phyloP scores from a whole-genome alignment of 2,113 vertebrate genomes.

The Hippocampus guttulatus region DNA sequence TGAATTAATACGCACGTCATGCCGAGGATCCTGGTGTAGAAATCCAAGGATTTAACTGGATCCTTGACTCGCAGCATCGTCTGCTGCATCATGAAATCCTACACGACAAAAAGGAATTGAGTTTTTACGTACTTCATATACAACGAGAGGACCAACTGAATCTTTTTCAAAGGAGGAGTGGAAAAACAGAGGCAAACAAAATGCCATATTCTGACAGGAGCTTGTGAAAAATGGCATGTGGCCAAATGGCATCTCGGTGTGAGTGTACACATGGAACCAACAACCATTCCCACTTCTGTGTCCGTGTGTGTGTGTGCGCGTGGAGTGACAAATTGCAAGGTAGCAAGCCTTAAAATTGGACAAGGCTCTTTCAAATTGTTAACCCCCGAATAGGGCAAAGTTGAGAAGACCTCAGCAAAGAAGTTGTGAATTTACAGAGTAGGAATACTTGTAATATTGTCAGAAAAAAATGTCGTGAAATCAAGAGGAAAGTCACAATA shows the following conservation, averaged over 20 bases:
- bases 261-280: background rate
- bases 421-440: too few relatives aligned
- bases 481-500: too few relatives aligned
- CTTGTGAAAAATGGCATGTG: conserved; percentile 2
- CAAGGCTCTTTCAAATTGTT: too few relatives aligned
- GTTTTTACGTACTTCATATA: background rate
- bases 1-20: conserved; percentile 85
- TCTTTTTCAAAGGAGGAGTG: background rate
- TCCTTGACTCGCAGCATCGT: conserved; percentile 97
- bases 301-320: background rate
- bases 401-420: too few relatives aligned
- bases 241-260: conserved; percentile 14
- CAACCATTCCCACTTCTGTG: background rate
- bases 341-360: too few relatives aligned
- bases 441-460: too few relatives aligned
- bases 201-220: background rate
- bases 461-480: too few relatives aligned
- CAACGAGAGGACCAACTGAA: background rate
- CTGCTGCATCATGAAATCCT: conserved; percentile 97
- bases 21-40: conserved; percentile 95
- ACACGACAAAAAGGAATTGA: background rate
- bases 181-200: background rate
- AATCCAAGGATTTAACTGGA: conserved; percentile 91
- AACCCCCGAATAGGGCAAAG: too few relatives aligned
- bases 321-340: too few relatives aligned